Base-by-base conservation (phyloP, 2,888 invertebrate genomes). In the Pseudococcus viburni region DNA sequence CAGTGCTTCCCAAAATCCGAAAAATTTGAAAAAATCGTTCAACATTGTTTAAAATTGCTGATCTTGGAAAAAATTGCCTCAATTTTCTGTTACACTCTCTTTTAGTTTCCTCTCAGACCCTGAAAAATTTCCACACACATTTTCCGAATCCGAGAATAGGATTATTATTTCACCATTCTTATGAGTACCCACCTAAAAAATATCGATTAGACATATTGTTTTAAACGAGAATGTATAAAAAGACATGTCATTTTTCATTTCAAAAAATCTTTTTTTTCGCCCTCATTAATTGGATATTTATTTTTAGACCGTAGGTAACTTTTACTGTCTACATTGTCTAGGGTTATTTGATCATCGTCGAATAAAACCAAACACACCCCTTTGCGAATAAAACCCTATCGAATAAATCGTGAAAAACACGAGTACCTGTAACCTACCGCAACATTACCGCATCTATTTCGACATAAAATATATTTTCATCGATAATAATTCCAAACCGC, bases 161-260 rank as follows among this genome's bases (percentile, higher is more conserved):
- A 9, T 5, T 42, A 9, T 8, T 42, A 42, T 42, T 42, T 42
- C 42, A 42, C 42, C 42, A 42, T 42, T 42, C 9, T 42, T 42
- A n/a, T n/a, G n/a, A n/a, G n/a, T n/a, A 42, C 9, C 42, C 8
- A 33, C 26, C 26, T 3, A 33, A 42, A 42, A 42, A 42, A 42
- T 42, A 42, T 42, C 55, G 5, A 55, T 55, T 55, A 55, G 55
- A 55, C 17, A 6, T 55, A n/a, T 55, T 4, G n/a, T 55, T 64
- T 22, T 22, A 9, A 22, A 64, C 12, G 19, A 9, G 11, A 8
- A 64, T 0, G 51, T 59, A 64, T 64, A 22, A 64, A 64, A 64
- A 64, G 22, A 22, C 64, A 64, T 11, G 64, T 64, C 64, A 64
- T 64, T 64, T 64, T 55, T n/a, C n/a, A 55, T 55, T 55, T 55